Evolutionary conservation across 2,113 vertebrate genomes (phyloP).

Genomic region (Megaleporinus macrocephalus): DNA sequence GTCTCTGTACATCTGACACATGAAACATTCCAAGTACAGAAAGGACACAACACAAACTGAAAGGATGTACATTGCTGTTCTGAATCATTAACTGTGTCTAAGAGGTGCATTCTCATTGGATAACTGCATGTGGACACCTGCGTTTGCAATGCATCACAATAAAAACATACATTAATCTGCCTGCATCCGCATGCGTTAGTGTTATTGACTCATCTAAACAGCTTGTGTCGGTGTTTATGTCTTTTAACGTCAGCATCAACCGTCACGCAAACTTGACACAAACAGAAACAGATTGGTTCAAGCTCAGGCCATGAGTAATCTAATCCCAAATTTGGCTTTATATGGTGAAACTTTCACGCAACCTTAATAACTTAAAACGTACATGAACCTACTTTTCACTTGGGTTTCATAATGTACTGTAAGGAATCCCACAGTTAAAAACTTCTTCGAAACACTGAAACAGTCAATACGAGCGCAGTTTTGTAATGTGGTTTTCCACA

Average conservation of each 20-base stretch:
- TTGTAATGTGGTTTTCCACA: no score
- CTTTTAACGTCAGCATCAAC: neutral
- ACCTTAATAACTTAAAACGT: neutral
- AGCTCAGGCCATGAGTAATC: conserved; percentile 15
- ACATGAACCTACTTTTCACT: neutral
- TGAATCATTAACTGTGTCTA: neutral
- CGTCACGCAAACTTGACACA: neutral
- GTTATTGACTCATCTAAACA: conserved; percentile 29
- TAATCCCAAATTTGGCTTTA: neutral
- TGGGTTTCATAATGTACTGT: no score
- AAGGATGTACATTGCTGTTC: neutral
- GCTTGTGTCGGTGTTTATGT: neutral
- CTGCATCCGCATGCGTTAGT: conserved; percentile 9
- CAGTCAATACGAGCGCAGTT: no score
- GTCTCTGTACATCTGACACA: neutral
- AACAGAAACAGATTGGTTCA: neutral
- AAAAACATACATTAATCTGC: neutral
- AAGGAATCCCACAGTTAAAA: no score
- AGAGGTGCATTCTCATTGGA: neutral
- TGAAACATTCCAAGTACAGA: neutral
- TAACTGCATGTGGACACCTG: neutral
- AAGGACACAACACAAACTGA: neutral
- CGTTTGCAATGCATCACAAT: neutral
- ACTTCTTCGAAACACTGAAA: no score
- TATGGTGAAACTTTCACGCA: neutral